Base-by-base conservation (phyloP, 2,113 vertebrate genomes). In the Labeo rohita region DNA sequence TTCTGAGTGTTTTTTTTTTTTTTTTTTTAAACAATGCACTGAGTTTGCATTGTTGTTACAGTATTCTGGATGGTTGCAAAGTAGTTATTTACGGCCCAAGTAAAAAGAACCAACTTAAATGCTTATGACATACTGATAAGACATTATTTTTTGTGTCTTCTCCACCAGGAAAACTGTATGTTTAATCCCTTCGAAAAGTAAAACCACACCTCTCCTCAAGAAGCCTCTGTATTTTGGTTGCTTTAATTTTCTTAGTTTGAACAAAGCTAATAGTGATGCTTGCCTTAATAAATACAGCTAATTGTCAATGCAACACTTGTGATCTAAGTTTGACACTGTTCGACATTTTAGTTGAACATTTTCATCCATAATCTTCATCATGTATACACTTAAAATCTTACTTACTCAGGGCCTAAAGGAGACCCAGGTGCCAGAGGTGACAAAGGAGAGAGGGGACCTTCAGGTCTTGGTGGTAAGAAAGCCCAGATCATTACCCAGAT, bases 401-500 rank as follows among this genome's bases (percentile, higher is more conserved):
- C 23, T 68, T 68, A 5, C 9, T 52, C 74, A 87, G 80, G 80
- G 16, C 23, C 4, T 61, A 70, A 56, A 84, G 85, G 88, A 87
- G 49, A 73, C 23, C 15, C 3, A 1, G 81, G 59, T 18, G n/a
- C 15, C 21, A 63, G 18, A 13, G 59, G 59, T 79, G 50, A 61
- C 43, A 18, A 9, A 13, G 70, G 73, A 39, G 45, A n/a, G 2
- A 9, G 2, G 23, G 80, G 80, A 8, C 28, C 63, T 36, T 15
- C 45, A 13, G 80, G 80, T 47, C 16, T 4, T 70, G 21, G 15
- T 50, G 80, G 80, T 82, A 82, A 68, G 45, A 70, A 52, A 36
- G 13, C 6, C 7, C 39, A 45, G 39, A 73, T 21, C 16, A 43
- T 73, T 72, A 18, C 36, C 68, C 34, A 72, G 13, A 70, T 21